Evolutionary conservation across 2,888 invertebrate species (phyloP), one percentile per base, ranked within the genome.

Genomic region (Phymatocera aterrima): DNA sequence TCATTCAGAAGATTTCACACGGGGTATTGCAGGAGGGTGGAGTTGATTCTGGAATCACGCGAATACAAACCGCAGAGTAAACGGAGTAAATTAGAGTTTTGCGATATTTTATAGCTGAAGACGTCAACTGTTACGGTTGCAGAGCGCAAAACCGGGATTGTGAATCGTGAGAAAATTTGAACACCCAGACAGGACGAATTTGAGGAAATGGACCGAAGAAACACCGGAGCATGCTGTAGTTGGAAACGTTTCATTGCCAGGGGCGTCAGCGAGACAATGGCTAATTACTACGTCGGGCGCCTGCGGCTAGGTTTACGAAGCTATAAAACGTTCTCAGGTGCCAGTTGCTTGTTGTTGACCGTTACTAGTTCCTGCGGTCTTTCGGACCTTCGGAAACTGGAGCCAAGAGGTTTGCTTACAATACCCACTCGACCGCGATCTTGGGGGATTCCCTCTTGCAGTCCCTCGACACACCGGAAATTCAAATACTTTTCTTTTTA

Each of bases 201-300:
- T 72, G 18, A 43, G 72, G 72, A 75, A 75, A 75, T 75, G 40
- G 60, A 60, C 57, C 75, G 51, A 4, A 40, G 75, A 60, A n/a
- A 21, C 54, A 28, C 24, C 31, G 75, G 8, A 51, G 34, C 34
- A 28, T 51, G 72, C 18, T 34, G 72, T 21, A 72, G 43, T 68
- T 24, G 72, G 72, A 51, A 18, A 34, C 72, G 72, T 72, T 72
- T 51, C 72, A 72, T 72, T 72, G 72, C 72, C 31, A 57, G 65
- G 54, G 79, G 77, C 51, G 77, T 64, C 65, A 21, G 61, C 79
- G 64, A 80, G 79, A 80, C 80, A 80, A 80, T 79, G 77, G 77
- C 54, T 79, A 80, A 80, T 79, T 79, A 79, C 74, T 77, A 48
- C 77, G 68, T 34, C 65, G 77, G 79, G 77, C 54, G 77, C 61